A percentile compares a stretch with the other conserved stretches of the same genome.
phyloP scores from a whole-genome alignment of 2,113 vertebrate species.

The Polypterus senegalus region DNA sequence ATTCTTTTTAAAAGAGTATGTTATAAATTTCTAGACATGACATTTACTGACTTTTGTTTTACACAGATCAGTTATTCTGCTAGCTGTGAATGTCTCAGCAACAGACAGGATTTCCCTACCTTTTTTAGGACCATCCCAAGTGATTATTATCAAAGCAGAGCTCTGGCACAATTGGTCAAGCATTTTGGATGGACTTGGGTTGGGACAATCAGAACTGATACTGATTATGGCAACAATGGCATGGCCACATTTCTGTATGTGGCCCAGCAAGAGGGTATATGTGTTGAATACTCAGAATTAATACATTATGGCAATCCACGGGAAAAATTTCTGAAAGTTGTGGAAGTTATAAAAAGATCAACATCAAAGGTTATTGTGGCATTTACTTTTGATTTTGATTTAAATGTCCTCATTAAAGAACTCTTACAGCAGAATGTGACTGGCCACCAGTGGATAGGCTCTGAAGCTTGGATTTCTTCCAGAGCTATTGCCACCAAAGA shows the following conservation, averaged over 20 bases:
- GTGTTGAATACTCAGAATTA: not conserved
- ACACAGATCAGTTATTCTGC: no score
- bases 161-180: constrained; percentile 1
- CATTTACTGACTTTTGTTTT: no score
- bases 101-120: not conserved
- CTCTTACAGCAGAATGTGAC: constrained; percentile 2
- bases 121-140: constrained; percentile 22
- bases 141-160: constrained; percentile 15
- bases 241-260: not conserved
- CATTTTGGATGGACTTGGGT: constrained; percentile 6
- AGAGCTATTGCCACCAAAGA: not conserved
- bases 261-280: not conserved
- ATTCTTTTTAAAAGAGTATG: no score
- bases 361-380: not conserved
- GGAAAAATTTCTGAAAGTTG: not conserved
- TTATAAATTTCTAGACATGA: no score
- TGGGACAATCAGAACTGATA: constrained; percentile 4
- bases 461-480: not conserved
- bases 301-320: not conserved
- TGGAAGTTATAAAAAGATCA: not conserved
- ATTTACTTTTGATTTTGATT: not conserved
- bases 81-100: no score
- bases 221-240: constrained; percentile 4
- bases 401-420: not conserved
- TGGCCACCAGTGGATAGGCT: not conserved